A percentile compares a stretch with the other conserved stretches of the same genome.
Evolutionary conservation across 2,797 vertebrate species (phyloP).

Genomic region (Harpagifer antarcticus): DNA sequence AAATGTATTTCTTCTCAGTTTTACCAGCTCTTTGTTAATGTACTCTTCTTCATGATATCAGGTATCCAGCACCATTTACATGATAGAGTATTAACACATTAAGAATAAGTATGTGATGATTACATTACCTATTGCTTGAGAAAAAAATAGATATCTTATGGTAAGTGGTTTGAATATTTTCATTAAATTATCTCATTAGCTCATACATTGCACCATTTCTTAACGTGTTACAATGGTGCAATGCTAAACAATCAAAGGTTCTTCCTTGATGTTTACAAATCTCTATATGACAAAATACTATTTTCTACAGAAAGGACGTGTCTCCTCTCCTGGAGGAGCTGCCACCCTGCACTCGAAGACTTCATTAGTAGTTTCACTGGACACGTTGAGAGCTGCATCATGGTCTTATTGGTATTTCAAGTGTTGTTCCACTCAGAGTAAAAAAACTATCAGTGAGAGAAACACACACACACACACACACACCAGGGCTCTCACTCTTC

Average conservation of each 20-base stretch:
- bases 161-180: background rate
- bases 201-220: background rate
- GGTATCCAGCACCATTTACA: constrained; percentile 51
- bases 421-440: constrained; percentile 7
- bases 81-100: constrained; percentile 21
- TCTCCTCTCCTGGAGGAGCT: constrained; percentile 56
- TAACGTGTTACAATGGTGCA: background rate
- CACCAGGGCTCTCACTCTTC: constrained; percentile 36
- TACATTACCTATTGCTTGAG: constrained; percentile 5
- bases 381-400: background rate
- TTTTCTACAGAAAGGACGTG: background rate
- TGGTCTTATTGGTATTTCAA: constrained; percentile 36
- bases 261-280: background rate
- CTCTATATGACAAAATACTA: background rate
- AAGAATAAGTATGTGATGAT: background rate
- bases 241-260: background rate
- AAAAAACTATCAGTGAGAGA: constrained; percentile 17
- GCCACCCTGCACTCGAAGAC: background rate
- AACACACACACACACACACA: constrained; percentile 25
- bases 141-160: background rate
- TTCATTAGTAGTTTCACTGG: constrained; percentile 19
- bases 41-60: constrained; percentile 8
- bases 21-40: constrained; percentile 24
- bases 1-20: constrained; percentile 13
- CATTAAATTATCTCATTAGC: background rate